These are phyloP conservation scores for Microdon myrmicae DNA, from an alignment of 2,888 invertebrate species.

Conservation along the genomic window DNA sequence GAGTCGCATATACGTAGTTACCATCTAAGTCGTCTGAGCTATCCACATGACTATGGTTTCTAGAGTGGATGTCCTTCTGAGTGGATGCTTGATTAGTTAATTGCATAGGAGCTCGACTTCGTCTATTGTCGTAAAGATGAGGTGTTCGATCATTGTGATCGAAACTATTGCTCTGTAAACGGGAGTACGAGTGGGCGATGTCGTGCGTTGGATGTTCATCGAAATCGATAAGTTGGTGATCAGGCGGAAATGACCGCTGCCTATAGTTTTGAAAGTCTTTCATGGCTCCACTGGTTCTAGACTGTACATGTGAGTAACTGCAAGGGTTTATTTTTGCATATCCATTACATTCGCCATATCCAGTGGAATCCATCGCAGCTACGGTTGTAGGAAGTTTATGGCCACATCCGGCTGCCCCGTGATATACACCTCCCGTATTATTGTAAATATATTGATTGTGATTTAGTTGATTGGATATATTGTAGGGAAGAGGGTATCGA, in stretches of 20 bases:
- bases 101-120: constrained; percentile 20
- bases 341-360: constrained; percentile 46
- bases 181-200: constrained; percentile 54
- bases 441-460: constrained; percentile 56
- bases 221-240: constrained; percentile 63
- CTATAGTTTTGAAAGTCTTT: constrained; percentile 54
- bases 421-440: constrained; percentile 46
- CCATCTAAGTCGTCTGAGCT: constrained; percentile 57
- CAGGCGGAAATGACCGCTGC: constrained; percentile 60
- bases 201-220: constrained; percentile 62
- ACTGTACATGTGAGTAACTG: constrained; percentile 54
- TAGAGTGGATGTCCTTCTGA: constrained; percentile 37
- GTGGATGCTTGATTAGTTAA: constrained; percentile 29
- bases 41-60: constrained; percentile 48
- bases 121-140: constrained; percentile 46
- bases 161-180: constrained; percentile 54
- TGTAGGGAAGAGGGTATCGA: constrained; percentile 65
- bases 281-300: constrained; percentile 30
- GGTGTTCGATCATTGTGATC: constrained; percentile 56
- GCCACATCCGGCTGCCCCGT: constrained; percentile 29
- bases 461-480: constrained; percentile 63
- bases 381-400: constrained; percentile 50
- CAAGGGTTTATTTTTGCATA: constrained; percentile 59
- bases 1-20: constrained; percentile 58
- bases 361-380: constrained; percentile 45